These are phyloP conservation scores for Acanthacorydalis orientalis DNA, from an alignment of 2,888 invertebrate genomes.

Conservation along the genomic window DNA sequence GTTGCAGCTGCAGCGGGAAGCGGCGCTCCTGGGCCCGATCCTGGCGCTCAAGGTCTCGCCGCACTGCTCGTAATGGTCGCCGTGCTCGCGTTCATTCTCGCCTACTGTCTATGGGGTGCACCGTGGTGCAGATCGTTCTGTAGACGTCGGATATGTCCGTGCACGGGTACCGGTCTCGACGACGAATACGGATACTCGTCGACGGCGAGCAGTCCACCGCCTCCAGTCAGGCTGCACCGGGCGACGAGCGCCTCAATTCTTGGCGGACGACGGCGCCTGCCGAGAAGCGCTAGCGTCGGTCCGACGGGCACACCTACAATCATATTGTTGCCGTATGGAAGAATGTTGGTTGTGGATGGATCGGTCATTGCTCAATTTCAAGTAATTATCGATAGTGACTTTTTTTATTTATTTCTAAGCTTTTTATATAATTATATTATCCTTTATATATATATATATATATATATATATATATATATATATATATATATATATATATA, in stretches of 20 bases:
- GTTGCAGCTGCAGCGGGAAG: constrained; percentile 19
- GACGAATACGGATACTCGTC: not conserved
- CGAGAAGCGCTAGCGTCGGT: constrained; percentile 2
- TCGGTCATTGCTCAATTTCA: constrained; percentile 33
- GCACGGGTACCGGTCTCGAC: constrained; percentile 3
- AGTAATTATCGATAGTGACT: constrained; percentile 13
- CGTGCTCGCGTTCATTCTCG: constrained; percentile 34
- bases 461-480: too few species aligned
- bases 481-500: too few species aligned
- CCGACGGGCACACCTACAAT: constrained; percentile 33
- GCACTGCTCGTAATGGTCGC: constrained; percentile 36
- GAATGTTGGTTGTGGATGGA: constrained; percentile 37
- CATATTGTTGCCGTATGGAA: constrained; percentile 34
- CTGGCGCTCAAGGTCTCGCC: constrained; percentile 27
- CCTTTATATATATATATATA: not conserved
- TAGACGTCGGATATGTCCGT: constrained; percentile 13
- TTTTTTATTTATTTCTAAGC: not conserved
- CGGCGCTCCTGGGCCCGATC: constrained; percentile 17
- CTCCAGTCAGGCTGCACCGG: constrained; percentile 1
- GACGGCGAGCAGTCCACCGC: not conserved
- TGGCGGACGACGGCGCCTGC: constrained; percentile 10
- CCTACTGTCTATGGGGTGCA: constrained; percentile 40
- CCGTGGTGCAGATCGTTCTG: constrained; percentile 27
- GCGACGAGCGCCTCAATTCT: constrained; percentile 6
- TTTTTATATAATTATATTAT: not conserved